Evolutionary conservation across 2,888 invertebrate species (phyloP), one percentile per base, ranked within the genome.

Genomic region (Catocala nupta): DNA sequence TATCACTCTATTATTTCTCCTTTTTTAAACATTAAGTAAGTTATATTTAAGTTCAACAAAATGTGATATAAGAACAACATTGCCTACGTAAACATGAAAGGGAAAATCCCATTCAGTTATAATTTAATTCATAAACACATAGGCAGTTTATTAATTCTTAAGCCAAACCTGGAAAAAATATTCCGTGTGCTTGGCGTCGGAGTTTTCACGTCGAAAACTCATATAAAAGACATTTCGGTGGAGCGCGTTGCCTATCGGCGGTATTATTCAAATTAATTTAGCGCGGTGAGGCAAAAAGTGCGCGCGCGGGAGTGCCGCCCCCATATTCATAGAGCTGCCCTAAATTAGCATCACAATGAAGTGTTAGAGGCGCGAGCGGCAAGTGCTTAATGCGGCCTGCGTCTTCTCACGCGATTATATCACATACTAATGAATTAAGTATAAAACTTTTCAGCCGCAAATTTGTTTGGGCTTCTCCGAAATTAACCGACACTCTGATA

Each of bases 341-440:
- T 86, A 89, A 91, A 93, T 93, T 94, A 93, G 92, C 93, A 93
- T 93, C 88, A 93, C 92, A 93, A 94, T 92, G 92, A 93, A 92
- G 91, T 91, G 92, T 90, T 86, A 86, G 88, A 85, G 80, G 88
- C 86, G 87, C 85, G 87, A 86, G 87, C 86, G 87, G 88, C 87
- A 87, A 90, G 90, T 87, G 89, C 88, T 89, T 89, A 92, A 90
- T 86, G 88, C 90, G 86, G 83, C 84, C 89, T 89, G 89, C 88
- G 85, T 89, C 88, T 90, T 87, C 87, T 85, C 90, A 89, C 88
- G 87, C 87, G 89, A 86, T 84, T 87, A 86, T 88, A 88, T 90
- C 87, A 91, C 87, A 88, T 86, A 86, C 86, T 91, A 90, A 91
- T 89, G 84, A 91, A 90, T 90, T 89, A 86, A 89, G 88, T 89